A percentile compares a stretch with the other conserved stretches of the same genome.
Evolutionary conservation across 2,888 invertebrate genomes (phyloP).

Genomic region (Dione juno): DNA sequence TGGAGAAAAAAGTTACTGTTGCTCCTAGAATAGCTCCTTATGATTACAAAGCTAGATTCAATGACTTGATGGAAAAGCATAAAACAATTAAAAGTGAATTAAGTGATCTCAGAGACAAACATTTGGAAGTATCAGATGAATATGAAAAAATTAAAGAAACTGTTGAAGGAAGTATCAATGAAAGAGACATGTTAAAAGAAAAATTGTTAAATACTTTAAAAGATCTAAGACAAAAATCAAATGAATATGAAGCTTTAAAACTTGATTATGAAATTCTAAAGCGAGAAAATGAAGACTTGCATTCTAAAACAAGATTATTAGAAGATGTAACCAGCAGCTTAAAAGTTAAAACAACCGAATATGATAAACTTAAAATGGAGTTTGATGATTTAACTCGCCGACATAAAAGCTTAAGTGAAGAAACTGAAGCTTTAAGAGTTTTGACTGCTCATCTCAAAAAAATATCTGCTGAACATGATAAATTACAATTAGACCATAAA

Average conservation of each 20-base stretch:
- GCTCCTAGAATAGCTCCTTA: constrained; percentile 85
- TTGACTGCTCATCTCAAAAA: constrained; percentile 72
- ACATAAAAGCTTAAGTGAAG: constrained; percentile 72
- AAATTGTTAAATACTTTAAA: constrained; percentile 65
- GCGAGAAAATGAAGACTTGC: constrained; percentile 72
- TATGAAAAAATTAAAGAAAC: constrained; percentile 78
- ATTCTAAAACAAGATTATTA: constrained; percentile 68
- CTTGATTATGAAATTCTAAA: constrained; percentile 72
- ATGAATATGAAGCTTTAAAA: constrained; percentile 68
- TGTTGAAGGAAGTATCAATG: constrained; percentile 60
- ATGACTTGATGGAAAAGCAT: constrained; percentile 84
- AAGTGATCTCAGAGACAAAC: constrained; percentile 77
- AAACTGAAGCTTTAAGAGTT: constrained; percentile 71
- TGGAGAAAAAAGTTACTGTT: constrained; percentile 69
- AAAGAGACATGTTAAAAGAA: constrained; percentile 69
- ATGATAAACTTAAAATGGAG: constrained; percentile 67
- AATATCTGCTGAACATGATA: constrained; percentile 72
- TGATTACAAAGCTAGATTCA: constrained; percentile 86
- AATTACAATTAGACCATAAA: constrained; percentile 70
- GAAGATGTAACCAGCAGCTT: constrained; percentile 72
- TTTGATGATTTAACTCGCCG: constrained; percentile 67
- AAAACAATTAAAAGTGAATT: constrained; percentile 80
- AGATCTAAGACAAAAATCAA: constrained; percentile 66
- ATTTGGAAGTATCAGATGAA: constrained; percentile 78
- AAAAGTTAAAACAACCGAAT: constrained; percentile 68